These are phyloP conservation scores for Nemapogon koenigi DNA, from an alignment of 2,888 invertebrate genomes.

Conservation along the genomic window DNA sequence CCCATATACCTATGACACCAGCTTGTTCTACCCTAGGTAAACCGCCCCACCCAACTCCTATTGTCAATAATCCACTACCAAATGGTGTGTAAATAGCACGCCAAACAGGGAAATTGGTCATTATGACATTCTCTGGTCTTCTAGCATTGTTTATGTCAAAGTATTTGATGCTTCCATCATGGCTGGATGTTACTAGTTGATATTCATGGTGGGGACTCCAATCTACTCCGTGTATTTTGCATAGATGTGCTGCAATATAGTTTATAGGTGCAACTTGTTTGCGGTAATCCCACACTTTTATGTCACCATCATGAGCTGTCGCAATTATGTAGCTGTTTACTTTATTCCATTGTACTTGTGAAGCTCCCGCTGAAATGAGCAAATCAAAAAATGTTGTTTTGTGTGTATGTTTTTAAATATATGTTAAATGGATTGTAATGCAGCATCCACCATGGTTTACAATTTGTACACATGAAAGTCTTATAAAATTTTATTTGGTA, in stretches of 20 bases:
- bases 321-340: slow-evolving; percentile 84
- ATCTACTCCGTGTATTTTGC: slow-evolving; percentile 90
- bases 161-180: slow-evolving; percentile 94
- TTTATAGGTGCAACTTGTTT: slow-evolving; percentile 87
- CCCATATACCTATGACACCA: slow-evolving; percentile 61
- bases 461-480: too few species aligned
- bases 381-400: background rate
- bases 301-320: slow-evolving; percentile 94
- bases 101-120: slow-evolving; percentile 90
- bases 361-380: slow-evolving; percentile 75
- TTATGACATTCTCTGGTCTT: slow-evolving; percentile 83
- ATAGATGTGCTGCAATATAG: slow-evolving; percentile 91
- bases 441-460: too few species aligned
- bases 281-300: slow-evolving; percentile 94
- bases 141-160: slow-evolving; percentile 89
- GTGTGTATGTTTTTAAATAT: slow-evolving; percentile 2
- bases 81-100: slow-evolving; percentile 92
- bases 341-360: slow-evolving; percentile 94
- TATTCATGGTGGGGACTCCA: slow-evolving; percentile 90
- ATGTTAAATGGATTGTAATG: too few species aligned
- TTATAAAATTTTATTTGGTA: too few species aligned
- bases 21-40: slow-evolving; percentile 79
- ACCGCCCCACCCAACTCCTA: slow-evolving; percentile 89
- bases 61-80: slow-evolving; percentile 89
- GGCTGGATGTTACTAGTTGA: slow-evolving; percentile 89